Evolutionary conservation across 2,888 invertebrate genomes (phyloP).

Genomic region (Aleiodes alternator): DNA sequence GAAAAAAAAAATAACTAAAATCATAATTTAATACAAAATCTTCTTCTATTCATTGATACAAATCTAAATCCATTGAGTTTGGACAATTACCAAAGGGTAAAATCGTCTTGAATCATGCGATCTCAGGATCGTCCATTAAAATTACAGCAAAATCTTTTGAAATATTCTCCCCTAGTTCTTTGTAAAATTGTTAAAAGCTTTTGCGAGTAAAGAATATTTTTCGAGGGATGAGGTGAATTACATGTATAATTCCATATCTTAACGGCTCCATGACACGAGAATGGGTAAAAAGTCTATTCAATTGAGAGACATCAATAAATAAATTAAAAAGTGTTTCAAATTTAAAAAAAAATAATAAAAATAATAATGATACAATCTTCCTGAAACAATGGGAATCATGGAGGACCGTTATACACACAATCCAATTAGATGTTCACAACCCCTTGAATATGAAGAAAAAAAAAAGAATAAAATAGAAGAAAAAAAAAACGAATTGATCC

Average conservation of each 20-base stretch:
- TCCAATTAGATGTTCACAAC: slow-evolving; percentile 22
- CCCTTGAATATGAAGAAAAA: slow-evolving; percentile 42
- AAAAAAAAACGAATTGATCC: neutral
- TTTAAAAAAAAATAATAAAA: neutral
- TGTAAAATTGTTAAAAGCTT: neutral
- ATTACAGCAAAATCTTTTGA: slow-evolving; percentile 14
- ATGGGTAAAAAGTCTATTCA: slow-evolving; percentile 1
- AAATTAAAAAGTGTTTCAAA: neutral
- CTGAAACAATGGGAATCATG: slow-evolving; percentile 12
- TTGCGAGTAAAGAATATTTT: neutral
- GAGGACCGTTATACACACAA: slow-evolving; percentile 19
- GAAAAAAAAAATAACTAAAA: neutral
- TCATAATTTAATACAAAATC: too few species aligned
- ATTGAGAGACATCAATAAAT: neutral
- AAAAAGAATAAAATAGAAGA: neutral
- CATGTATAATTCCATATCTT: slow-evolving; percentile 28
- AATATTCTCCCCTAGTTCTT: neutral
- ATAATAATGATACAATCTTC: neutral
- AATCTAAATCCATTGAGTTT: slow-evolving; percentile 6
- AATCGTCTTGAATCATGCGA: slow-evolving; percentile 19
- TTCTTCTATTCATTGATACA: neutral
- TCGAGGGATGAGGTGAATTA: neutral
- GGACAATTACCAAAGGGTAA: neutral
- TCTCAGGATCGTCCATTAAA: neutral
- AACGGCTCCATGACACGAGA: slow-evolving; percentile 13